Conservation (phyloP, 2,888 invertebrate genomes). For the Schrankia costaestrigalis region DNA sequence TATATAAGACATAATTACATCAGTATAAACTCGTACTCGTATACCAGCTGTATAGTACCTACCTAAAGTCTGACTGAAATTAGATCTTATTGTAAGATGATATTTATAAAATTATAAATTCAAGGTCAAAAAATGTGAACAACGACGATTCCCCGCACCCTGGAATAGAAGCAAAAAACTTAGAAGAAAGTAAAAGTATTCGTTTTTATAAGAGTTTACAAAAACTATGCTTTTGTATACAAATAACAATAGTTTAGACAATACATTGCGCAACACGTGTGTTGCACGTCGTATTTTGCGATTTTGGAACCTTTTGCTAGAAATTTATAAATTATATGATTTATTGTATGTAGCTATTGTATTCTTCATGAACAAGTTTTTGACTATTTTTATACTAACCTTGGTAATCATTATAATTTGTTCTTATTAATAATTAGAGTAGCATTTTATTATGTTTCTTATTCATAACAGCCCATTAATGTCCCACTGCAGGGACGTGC, state of each 20-base stretch:
- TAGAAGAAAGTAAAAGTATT: conserved; percentile 70
- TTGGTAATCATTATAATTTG: too few species aligned
- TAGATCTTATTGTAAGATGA: not conserved
- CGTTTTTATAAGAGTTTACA: conserved; percentile 47
- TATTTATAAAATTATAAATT: not conserved
- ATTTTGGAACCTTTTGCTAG: conserved; percentile 23
- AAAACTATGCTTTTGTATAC: conserved; percentile 46
- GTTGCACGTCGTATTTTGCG: conserved; percentile 34
- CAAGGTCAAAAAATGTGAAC: conserved; percentile 16
- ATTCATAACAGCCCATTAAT: too few species aligned
- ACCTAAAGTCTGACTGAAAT: too few species aligned
- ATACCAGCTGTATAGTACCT: too few species aligned
- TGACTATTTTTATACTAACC: too few species aligned
- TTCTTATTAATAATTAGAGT: too few species aligned
- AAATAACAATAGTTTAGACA: conserved; percentile 45
- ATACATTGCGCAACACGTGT: conserved; percentile 61
- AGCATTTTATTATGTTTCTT: too few species aligned
- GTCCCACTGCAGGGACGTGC: too few species aligned
- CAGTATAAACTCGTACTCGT: too few species aligned
- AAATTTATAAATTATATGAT: conserved; percentile 11
- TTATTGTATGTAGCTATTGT: too few species aligned
- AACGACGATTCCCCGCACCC: conserved; percentile 19
- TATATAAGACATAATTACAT: too few species aligned
- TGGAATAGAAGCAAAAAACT: conserved; percentile 34
- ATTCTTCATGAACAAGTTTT: too few species aligned